Conservation (phyloP, 2,888 invertebrate genomes). For the Chloroclysta siterata region DNA sequence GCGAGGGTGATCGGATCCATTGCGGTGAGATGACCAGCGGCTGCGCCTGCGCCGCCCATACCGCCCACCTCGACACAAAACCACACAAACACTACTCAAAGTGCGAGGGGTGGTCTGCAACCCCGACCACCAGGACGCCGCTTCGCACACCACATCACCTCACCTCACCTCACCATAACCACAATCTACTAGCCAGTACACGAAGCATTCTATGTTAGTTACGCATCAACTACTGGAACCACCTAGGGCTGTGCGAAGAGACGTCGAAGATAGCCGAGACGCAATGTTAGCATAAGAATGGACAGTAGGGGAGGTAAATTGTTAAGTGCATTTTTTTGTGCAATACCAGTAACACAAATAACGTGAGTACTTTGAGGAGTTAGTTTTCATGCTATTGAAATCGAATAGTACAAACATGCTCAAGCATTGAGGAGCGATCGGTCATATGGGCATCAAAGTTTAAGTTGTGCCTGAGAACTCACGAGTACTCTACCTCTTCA, state of each 20-base stretch:
- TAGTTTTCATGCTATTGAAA: constrained; percentile 77
- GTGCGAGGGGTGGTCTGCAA: constrained; percentile 66
- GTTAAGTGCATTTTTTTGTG: constrained; percentile 71
- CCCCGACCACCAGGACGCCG: constrained; percentile 57
- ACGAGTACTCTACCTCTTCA: constrained; percentile 39
- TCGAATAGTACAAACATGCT: constrained; percentile 79
- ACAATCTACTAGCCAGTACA: constrained; percentile 36
- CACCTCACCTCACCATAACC: constrained; percentile 34
- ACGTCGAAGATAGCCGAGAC: constrained; percentile 68
- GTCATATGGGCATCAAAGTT: constrained; percentile 65
- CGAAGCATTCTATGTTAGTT: constrained; percentile 39
- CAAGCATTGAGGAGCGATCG: constrained; percentile 80
- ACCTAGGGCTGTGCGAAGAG: constrained; percentile 66
- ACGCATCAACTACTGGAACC: constrained; percentile 51
- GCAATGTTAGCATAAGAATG: constrained; percentile 74
- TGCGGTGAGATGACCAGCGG: constrained; percentile 84
- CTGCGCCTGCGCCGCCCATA: constrained; percentile 83
- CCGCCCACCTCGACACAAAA: constrained; percentile 86
- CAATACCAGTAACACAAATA: constrained; percentile 76
- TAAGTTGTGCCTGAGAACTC: constrained; percentile 70
- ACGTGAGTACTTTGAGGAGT: constrained; percentile 69
- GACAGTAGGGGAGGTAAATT: constrained; percentile 66
- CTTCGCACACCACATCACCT: constrained; percentile 57
- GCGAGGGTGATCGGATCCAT: constrained; percentile 85
- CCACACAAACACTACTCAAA: constrained; percentile 84